Conservation (phyloP, 2,113 vertebrate genomes). For the Spermophilus dauricus region DNA sequence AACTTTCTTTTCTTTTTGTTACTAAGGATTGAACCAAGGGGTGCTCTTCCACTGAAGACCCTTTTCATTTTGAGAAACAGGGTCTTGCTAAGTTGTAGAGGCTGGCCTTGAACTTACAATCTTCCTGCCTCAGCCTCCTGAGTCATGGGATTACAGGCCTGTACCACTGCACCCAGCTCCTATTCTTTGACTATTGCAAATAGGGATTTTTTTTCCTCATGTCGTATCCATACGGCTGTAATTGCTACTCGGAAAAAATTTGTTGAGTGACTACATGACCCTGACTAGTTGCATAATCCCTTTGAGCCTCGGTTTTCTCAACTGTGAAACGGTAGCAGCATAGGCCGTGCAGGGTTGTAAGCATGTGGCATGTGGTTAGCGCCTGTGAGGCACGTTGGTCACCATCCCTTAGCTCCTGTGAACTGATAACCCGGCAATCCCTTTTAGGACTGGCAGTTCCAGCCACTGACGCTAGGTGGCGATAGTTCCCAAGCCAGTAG, state of each 20-base stretch:
- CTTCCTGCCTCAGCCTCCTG: neutral
- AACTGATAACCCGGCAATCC: rapidly evolving
- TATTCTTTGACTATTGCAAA: neutral
- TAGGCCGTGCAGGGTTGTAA: rapidly evolving
- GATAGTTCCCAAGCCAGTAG: neutral
- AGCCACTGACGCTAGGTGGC: neutral
- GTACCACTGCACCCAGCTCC: neutral
- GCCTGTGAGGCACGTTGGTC: neutral
- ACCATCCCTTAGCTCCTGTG: rapidly evolving
- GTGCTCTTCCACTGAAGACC: neutral
- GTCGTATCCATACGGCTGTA: neutral
- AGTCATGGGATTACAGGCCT: neutral
- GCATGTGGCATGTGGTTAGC: rapidly evolving
- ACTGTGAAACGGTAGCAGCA: neutral
- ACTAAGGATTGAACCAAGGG: neutral
- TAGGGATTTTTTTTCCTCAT: neutral
- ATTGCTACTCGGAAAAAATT: neutral
- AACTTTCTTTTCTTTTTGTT: too few relatives aligned
- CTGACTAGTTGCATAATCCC: neutral
- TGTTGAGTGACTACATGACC: neutral
- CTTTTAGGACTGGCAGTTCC: neutral
- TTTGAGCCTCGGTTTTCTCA: neutral
- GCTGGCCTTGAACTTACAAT: neutral
- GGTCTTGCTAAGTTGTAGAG: neutral
- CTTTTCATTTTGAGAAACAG: neutral